Conservation (phyloP, 2,888 invertebrate genomes). For the Tipula unca region DNA sequence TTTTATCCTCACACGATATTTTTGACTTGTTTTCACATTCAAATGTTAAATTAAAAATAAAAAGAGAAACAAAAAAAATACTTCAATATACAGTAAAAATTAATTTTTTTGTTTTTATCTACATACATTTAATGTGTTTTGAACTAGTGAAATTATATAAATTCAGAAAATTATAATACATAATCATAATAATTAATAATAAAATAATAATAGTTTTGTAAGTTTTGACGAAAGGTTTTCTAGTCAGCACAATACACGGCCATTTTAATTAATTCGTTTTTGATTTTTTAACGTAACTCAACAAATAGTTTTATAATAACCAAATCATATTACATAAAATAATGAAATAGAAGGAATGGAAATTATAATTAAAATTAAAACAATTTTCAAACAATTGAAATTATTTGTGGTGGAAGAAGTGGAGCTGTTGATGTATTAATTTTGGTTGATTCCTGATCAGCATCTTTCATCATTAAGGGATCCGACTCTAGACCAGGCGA, state of each 20-base stretch:
- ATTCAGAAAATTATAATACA: not conserved
- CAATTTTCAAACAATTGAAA: constrained; percentile 35
- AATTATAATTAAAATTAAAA: not conserved
- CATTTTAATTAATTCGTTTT: not conserved
- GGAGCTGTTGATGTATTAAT: constrained; percentile 28
- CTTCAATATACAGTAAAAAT: not conserved
- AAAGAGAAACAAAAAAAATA: not conserved
- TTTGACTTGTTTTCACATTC: not conserved
- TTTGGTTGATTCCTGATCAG: constrained; percentile 26
- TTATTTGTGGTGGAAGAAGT: constrained; percentile 39
- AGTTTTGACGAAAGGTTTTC: not conserved
- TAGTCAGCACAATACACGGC: constrained; percentile 18
- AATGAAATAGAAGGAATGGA: not conserved
- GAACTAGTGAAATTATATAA: not conserved
- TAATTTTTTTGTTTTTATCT: not conserved
- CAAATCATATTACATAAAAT: not conserved
- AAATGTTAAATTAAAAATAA: not conserved
- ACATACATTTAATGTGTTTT: constrained; percentile 9
- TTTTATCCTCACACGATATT: not conserved
- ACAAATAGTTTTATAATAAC: constrained; percentile 15
- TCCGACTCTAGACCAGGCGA: not conserved
- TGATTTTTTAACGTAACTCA: not conserved
- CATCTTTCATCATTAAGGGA: not conserved
- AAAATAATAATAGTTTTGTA: not conserved
- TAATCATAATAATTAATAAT: constrained; percentile 1